These are phyloP conservation scores for Lemur catta DNA, from an alignment of 2,797 vertebrate genomes.

Conservation along the genomic window DNA sequence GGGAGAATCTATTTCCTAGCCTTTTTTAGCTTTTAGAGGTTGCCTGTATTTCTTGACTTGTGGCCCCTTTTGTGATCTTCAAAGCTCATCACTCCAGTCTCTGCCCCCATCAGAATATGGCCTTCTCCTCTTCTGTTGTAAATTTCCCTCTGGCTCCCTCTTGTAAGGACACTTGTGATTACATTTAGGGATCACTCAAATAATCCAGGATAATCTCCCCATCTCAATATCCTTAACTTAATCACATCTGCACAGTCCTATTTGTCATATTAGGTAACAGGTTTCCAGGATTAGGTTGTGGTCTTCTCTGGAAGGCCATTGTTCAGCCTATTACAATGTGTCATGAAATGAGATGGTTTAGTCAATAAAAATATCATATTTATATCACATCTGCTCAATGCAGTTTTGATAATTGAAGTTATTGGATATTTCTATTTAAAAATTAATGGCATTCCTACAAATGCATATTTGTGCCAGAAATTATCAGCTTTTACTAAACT, in stretches of 20 bases:
- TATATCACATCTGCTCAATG: neutral
- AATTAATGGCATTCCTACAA: neutral
- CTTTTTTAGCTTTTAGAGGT: neutral
- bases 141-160: neutral
- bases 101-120: neutral
- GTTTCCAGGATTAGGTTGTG: neutral
- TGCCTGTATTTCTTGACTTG: neutral
- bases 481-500: neutral
- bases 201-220: neutral
- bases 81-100: neutral
- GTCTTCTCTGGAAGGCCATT: neutral
- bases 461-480: neutral
- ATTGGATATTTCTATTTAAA: constrained; percentile 13
- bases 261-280: neutral
- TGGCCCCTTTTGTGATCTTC: neutral
- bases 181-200: neutral
- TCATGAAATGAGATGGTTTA: neutral
- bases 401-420: neutral
- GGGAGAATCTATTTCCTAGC: neutral
- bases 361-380: neutral
- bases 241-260: neutral
- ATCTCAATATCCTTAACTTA: neutral
- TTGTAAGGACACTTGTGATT: neutral
- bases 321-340: neutral
- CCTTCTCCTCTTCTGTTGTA: neutral